These are phyloP conservation scores for Cynopterus sphinx DNA, from an alignment of 2,797 vertebrate genomes.

Conservation along the genomic window DNA sequence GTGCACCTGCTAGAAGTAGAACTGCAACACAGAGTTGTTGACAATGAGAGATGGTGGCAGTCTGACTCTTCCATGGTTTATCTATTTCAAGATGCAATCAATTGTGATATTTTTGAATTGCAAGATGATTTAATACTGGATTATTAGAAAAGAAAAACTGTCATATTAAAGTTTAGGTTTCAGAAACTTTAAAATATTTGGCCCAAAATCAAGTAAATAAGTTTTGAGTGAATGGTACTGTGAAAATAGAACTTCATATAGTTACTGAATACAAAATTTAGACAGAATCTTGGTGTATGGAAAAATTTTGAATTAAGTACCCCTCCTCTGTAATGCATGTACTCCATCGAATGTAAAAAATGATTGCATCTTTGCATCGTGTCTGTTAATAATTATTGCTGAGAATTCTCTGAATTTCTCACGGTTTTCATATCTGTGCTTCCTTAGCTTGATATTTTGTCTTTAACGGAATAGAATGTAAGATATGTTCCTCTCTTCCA, in stretches of 20 bases:
- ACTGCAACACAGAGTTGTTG: not conserved
- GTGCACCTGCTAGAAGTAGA: not conserved
- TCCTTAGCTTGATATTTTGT: slow-evolving; percentile 11
- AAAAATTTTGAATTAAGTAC: slow-evolving; percentile 30
- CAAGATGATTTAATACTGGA: not conserved
- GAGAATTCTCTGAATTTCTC: not conserved
- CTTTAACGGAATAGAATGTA: not conserved
- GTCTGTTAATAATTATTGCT: not conserved
- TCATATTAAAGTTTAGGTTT: not conserved
- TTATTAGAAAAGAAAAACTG: not conserved
- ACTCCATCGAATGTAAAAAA: not conserved
- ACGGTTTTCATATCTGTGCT: not conserved
- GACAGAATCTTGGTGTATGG: not conserved
- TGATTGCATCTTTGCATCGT: not conserved
- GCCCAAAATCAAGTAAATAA: not conserved
- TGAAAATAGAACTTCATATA: not conserved
- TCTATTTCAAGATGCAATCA: not conserved
- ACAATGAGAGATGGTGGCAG: not conserved
- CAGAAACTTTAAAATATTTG: slow-evolving; percentile 4
- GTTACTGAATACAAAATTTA: not conserved
- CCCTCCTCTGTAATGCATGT: not conserved
- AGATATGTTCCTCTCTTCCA: not conserved
- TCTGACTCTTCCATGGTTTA: too few species aligned
- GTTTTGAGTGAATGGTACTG: not conserved
- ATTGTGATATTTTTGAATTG: not conserved